Evolutionary conservation across 2,797 vertebrate genomes (phyloP).

Genomic region (Sphenopsis melanotis): DNA sequence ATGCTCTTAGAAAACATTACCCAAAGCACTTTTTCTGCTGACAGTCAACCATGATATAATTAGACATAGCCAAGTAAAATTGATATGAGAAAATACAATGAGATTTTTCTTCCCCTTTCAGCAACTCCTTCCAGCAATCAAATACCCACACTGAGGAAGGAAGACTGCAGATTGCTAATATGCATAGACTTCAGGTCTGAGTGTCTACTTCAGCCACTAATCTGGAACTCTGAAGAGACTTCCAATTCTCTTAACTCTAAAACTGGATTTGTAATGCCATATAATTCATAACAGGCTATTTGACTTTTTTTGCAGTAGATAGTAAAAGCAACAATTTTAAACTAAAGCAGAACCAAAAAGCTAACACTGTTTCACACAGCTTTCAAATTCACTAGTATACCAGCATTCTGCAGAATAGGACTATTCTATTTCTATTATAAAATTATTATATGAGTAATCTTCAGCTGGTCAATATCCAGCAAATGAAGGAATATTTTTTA

Average conservation of each 20-base stretch:
- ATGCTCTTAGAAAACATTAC: constrained; percentile 11
- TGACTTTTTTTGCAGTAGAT: neutral
- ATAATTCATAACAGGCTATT: neutral
- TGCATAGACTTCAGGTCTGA: neutral
- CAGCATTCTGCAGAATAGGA: neutral
- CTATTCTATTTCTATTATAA: neutral
- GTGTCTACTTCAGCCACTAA: neutral
- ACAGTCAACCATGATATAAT: neutral
- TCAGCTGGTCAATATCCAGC: neutral
- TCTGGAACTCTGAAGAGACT: neutral
- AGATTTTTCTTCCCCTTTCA: constrained; percentile 40
- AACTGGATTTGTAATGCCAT: neutral
- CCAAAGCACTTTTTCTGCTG: constrained; percentile 36
- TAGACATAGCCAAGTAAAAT: constrained; percentile 31
- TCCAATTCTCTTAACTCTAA: neutral
- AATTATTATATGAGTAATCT: neutral
- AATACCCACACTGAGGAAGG: neutral
- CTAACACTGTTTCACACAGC: neutral
- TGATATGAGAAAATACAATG: constrained; percentile 25
- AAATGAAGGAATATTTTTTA: neutral
- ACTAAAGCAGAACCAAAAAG: neutral
- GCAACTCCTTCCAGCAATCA: constrained; percentile 13
- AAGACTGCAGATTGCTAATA: neutral
- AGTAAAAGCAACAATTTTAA: neutral
- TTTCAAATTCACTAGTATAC: neutral